Conservation (phyloP, 1,140 invertebrate species). For the Orchesella cincta region DNA sequence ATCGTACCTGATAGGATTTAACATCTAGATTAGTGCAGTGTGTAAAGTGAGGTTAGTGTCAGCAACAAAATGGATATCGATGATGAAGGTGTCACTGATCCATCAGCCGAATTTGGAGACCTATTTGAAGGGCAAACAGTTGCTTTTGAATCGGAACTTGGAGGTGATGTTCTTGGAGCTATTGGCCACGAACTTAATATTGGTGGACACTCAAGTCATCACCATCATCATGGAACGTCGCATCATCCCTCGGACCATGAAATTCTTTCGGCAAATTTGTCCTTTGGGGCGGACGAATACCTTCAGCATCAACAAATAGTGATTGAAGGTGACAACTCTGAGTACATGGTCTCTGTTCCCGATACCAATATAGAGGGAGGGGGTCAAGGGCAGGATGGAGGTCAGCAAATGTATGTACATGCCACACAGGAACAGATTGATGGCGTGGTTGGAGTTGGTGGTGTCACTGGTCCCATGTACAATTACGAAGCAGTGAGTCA, state of each 20-base stretch:
- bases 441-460: not conserved
- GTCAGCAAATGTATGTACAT: not conserved
- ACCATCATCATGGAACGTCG: not conserved
- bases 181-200: not conserved
- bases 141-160: conserved; percentile 7
- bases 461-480: not conserved
- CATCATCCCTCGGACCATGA: conserved; percentile 17
- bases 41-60: not conserved
- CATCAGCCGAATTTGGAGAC: conserved; percentile 10
- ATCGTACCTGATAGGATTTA: too few relatives aligned
- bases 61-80: conserved; percentile 15
- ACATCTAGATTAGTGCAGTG: too few relatives aligned
- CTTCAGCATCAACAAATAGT: not conserved
- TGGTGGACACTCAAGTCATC: not conserved
- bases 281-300: not conserved
- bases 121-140: conserved; percentile 27
- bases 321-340: not conserved
- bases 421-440: not conserved
- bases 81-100: conserved; percentile 1
- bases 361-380: not conserved
- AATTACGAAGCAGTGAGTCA: not conserved
- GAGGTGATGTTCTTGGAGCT: not conserved
- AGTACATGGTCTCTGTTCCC: not conserved
- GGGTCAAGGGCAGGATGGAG: not conserved
- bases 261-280: not conserved